Evolutionary conservation across 2,888 invertebrate genomes (phyloP), one percentile per base, ranked within the genome.

Genomic region (Cheilosia scutellata): DNA sequence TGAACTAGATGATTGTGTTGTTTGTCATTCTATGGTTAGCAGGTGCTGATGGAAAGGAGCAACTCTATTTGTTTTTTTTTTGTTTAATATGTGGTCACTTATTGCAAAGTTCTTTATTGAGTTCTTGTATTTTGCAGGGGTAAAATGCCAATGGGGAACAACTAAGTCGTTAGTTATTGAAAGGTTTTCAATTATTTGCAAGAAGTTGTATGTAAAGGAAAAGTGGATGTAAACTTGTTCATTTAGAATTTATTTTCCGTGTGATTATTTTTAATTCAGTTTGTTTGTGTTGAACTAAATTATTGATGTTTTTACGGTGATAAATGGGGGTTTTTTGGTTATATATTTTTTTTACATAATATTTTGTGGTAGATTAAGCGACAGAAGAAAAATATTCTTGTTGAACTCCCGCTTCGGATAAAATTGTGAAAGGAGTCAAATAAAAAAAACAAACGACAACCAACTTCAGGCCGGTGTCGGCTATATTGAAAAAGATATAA

Each of bases 1-100:
- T 55, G 63, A 70, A 53, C 37, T 16, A 70, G 74, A 76, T 76
- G 57, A 60, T 86, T 44, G 40, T 76, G 62, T 68, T 66, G 76
- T 71, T 65, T 72, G 40, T 47, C 66, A 72, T 65, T 51, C 53
- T 9, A 25, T 84, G 55, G 53, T 76, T 62, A 82, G 42, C 66
- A 77, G 66, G 82, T 76, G 71, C 60, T 76, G 75, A 80, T 72
- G 16, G 44, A 58, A 51, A 44, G 29, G 31, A 55, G 13, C 76
- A 42, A 37, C 40, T 37, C 25, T 37, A 11, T 33, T 40, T 33
- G 11, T n/a, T 44, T 47, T 47, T 33, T 57, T 31, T 16, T 27
- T 6, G 11, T n/a, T 42, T 47, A 4, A 7, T 44, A 5, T 55
- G n/a, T 20, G 37, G 4, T 29, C 7, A 27, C 5, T 6, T 4